Evolutionary conservation across 92 coral and sea anemone genomes (phyloP).

Genomic region (Heliopora coerulea): DNA sequence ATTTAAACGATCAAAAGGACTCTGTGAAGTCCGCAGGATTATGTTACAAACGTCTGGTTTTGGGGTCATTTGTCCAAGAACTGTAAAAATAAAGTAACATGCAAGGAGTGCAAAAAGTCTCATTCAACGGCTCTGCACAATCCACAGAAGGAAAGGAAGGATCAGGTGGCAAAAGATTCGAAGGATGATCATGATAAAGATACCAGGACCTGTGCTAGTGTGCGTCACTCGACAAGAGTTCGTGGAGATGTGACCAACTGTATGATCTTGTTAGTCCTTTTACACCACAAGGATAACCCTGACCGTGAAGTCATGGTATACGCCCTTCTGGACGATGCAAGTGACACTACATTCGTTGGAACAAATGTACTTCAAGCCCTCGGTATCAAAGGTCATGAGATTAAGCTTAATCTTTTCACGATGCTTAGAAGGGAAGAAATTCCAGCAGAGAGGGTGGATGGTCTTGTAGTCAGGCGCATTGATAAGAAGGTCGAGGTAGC

Average conservation of each 20-base stretch:
- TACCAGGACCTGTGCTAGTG: constrained; percentile 37
- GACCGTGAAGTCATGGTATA: constrained; percentile 22
- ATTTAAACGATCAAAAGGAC: constrained; percentile 19
- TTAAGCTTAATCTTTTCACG: too few species aligned
- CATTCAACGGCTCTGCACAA: constrained; percentile 55
- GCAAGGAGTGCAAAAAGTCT: constrained; percentile 40
- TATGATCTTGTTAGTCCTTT: constrained; percentile 32
- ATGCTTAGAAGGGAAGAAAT: too few species aligned
- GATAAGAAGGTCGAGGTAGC: not conserved
- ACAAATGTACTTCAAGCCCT: constrained; percentile 26
- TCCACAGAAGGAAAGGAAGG: constrained; percentile 10
- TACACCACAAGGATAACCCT: constrained; percentile 43
- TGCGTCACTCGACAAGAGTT: constrained; percentile 15
- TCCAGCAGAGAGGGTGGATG: constrained; percentile 1
- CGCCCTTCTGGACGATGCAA: constrained; percentile 34
- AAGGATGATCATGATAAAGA: constrained; percentile 1
- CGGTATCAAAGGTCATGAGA: constrained; percentile 45
- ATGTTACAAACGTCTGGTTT: constrained; percentile 49
- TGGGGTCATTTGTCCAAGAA: constrained; percentile 52
- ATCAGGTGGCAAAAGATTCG: not conserved
- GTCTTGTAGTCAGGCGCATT: constrained; percentile 14
- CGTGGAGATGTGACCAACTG: constrained; percentile 37
- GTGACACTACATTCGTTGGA: constrained; percentile 45
- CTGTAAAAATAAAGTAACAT: constrained; percentile 43
- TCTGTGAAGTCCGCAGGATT: constrained; percentile 37